Base-by-base conservation (phyloP, 2,113 vertebrate species). In the Melanotaenia duboulayi region DNA sequence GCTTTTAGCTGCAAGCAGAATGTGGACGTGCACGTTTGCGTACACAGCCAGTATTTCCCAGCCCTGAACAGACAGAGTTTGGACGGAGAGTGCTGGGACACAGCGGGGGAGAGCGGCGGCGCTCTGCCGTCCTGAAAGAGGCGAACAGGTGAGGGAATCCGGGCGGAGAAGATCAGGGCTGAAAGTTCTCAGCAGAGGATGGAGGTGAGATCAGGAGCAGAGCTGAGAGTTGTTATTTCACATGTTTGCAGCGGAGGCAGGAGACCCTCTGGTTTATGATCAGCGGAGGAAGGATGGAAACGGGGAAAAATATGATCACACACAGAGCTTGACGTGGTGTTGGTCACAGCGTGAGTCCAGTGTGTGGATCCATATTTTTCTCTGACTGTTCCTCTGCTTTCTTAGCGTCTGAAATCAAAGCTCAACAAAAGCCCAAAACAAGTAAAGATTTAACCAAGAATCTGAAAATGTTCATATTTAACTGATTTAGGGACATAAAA, bases 301-400 rank as follows among this genome's bases (percentile, higher is more conserved):
- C 19, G 4, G 4, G 59, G 74, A 63, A 80, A 82, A 82, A 82
- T 80, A 88, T 62, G 0, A 81, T 84, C 70, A 40, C 76, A 80
- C 76, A 84, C 63, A 3, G 28, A 66, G 0, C 67, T 55, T 2
- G 19, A 40, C 37, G 17, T 6, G 59, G 37, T 0, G 7, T 49
- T 13, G 5, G 52, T n/a, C 46, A 35, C 63, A 32, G 75, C 60
- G 54, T 12, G 24, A 28, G 19, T 39, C 23, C 48, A 40, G 73
- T 64, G 78, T 78, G 74, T 39, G 22, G 78, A 78, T 74, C 12
- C 3, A 79, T 78, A 84, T 86, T 86, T 86, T 83, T 76, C 85
- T 72, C 54, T 14, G 10, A 24, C 28, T 37, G 56, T 67, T 60
- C 44, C 60, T 82, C 80, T 64, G 52, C 16, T 49, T 63, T 24